phyloP scores from a whole-genome alignment of 2,113 vertebrate species.

The Pandion haliaetus region DNA sequence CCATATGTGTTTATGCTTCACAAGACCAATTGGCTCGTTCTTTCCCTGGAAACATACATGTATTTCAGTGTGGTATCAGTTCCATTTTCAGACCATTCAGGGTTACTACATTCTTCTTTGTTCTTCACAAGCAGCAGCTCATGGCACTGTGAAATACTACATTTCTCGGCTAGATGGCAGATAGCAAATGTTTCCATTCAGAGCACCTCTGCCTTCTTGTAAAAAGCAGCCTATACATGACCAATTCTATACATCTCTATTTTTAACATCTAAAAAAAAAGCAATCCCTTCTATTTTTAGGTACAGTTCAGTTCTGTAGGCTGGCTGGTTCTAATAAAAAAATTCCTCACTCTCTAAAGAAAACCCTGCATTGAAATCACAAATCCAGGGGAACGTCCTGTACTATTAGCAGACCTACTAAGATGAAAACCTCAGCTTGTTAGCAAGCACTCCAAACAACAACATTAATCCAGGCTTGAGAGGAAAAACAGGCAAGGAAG shows the following conservation, averaged over 20 bases:
- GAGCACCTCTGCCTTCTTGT: slow-evolving; percentile 22
- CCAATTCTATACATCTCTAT: slow-evolving; percentile 62
- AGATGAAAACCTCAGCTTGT: slow-evolving; percentile 52
- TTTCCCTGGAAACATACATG: background rate
- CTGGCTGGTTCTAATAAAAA: slow-evolving; percentile 65
- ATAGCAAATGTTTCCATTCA: slow-evolving; percentile 38
- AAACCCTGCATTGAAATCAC: slow-evolving; percentile 46
- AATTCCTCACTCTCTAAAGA: slow-evolving; percentile 52
- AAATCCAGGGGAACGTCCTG: slow-evolving; percentile 16
- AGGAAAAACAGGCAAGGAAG: background rate
- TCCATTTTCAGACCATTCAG: background rate
- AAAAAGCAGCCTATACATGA: slow-evolving; percentile 39
- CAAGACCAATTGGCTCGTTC: background rate
- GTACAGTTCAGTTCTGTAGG: slow-evolving; percentile 38
- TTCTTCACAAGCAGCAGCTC: background rate
- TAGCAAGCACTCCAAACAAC: slow-evolving; percentile 25
- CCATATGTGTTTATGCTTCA: background rate
- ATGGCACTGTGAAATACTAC: background rate
- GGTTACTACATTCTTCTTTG: background rate
- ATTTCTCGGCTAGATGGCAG: background rate
- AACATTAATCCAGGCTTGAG: background rate
- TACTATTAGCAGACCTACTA: slow-evolving; percentile 17
- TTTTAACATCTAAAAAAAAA: slow-evolving; percentile 65
- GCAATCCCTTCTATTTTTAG: slow-evolving; percentile 69
- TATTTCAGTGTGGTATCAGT: background rate